Percentiles rank a stretch among this genome's conserved stretches.
Conservation (phyloP, 2,888 invertebrate species). For the Drosophila mimica region DNA sequence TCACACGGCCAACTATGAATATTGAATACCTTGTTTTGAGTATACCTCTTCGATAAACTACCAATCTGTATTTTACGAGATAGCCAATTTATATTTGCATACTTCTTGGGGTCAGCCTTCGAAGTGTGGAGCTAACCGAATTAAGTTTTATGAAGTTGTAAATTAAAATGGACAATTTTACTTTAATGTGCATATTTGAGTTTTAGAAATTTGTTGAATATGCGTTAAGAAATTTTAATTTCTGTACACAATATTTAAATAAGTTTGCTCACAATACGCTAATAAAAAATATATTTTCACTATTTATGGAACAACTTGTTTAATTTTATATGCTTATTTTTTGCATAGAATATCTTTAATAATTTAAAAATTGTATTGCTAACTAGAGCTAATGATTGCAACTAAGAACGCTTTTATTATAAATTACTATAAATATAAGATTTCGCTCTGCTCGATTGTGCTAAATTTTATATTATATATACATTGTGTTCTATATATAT, state of each 20-base stretch:
- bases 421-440: slow-evolving; percentile 2
- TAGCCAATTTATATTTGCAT: not conserved
- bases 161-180: not conserved
- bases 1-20: not conserved
- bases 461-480: not conserved
- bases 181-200: not conserved
- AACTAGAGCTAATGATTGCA: slow-evolving; percentile 1
- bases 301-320: not conserved
- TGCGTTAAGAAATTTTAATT: not conserved
- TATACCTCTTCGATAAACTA: not conserved
- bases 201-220: not conserved
- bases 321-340: not conserved
- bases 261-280: not conserved
- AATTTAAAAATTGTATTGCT: not conserved
- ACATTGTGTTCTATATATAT: not conserved
- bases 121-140: not conserved
- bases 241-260: not conserved
- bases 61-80: not conserved
- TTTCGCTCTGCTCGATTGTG: not conserved
- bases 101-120: slow-evolving; percentile 9
- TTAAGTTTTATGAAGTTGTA: not conserved
- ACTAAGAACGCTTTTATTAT: slow-evolving; percentile 5
- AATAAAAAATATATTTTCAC: not conserved
- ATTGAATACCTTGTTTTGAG: not conserved
- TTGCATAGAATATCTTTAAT: not conserved